phyloP scores from a whole-genome alignment of 2,113 vertebrate species.

The Butorides virescens region DNA sequence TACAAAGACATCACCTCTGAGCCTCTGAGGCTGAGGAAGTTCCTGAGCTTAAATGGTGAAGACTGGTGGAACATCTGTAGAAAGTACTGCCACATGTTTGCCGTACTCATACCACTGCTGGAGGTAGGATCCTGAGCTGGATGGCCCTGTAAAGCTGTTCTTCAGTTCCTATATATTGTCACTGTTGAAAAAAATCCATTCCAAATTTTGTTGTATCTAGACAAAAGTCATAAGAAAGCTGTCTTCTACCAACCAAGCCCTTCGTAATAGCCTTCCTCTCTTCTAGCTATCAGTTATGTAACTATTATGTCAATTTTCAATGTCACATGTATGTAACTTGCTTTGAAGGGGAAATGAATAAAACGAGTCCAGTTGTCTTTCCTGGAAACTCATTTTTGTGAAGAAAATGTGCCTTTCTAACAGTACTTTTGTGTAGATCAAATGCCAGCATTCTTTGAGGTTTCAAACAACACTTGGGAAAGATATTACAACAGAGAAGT shows the following conservation, averaged over 20 bases:
- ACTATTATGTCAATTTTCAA: background rate
- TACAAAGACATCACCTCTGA: background rate
- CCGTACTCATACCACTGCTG: background rate
- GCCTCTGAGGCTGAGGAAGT: background rate
- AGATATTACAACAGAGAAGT: background rate
- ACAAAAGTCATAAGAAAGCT: background rate
- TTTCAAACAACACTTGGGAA: background rate
- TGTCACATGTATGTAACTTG: background rate
- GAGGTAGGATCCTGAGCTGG: background rate
- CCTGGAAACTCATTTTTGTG: background rate
- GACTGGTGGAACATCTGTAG: background rate
- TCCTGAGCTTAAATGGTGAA: background rate
- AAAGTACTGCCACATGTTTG: accelerated
- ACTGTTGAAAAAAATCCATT: background rate
- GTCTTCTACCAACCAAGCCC: background rate
- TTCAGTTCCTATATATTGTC: background rate
- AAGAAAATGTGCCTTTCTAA: background rate
- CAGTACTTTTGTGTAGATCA: background rate
- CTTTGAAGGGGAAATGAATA: background rate
- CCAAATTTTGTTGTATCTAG: background rate
- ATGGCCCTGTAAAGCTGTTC: background rate
- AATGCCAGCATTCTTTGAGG: background rate
- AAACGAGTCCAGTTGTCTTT: background rate
- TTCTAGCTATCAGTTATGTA: background rate
- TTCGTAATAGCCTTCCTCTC: background rate